A percentile compares a stretch with the other conserved stretches of the same genome.
Evolutionary conservation across 2,888 invertebrate genomes (phyloP).

Genomic region (Cerceris rybyensis): DNA sequence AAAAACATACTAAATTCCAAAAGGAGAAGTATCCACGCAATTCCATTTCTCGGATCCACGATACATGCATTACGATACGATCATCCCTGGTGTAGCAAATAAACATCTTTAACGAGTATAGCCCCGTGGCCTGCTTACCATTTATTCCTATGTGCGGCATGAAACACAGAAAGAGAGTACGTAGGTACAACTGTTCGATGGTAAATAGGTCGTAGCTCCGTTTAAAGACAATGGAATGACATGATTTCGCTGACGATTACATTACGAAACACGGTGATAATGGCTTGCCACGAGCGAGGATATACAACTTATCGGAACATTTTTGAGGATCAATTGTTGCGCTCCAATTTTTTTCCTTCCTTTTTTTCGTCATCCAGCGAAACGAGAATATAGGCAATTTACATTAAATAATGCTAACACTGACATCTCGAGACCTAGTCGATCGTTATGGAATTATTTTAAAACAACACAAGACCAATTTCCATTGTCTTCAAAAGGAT

Average conservation of each 20-base stretch:
- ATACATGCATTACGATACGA: constrained; percentile 34
- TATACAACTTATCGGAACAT: constrained; percentile 31
- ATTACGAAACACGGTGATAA: constrained; percentile 51
- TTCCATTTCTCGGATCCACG: constrained; percentile 50
- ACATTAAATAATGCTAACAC: too few relatives aligned
- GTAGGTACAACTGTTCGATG: constrained; percentile 51
- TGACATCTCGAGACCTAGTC: too few relatives aligned
- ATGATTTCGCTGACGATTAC: constrained; percentile 51
- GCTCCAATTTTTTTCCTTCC: neutral
- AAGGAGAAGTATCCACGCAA: constrained; percentile 53
- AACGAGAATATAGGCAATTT: too few relatives aligned
- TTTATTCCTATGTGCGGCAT: constrained; percentile 79
- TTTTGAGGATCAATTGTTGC: constrained; percentile 34
- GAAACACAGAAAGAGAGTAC: constrained; percentile 73
- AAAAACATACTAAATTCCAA: neutral
- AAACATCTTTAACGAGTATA: constrained; percentile 35
- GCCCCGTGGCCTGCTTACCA: constrained; percentile 74
- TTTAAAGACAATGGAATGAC: constrained; percentile 62
- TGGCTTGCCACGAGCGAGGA: constrained; percentile 48
- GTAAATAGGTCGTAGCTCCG: constrained; percentile 59
- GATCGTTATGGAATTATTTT: too few relatives aligned
- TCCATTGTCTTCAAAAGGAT: too few relatives aligned
- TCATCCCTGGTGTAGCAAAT: constrained; percentile 38
- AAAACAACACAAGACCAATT: too few relatives aligned
- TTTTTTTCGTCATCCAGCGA: constrained; percentile 6